Percentiles rank a stretch among this genome's conserved stretches.
These are phyloP conservation scores for Theretra japonica DNA, from an alignment of 2,888 invertebrate species.

Conservation along the genomic window DNA sequence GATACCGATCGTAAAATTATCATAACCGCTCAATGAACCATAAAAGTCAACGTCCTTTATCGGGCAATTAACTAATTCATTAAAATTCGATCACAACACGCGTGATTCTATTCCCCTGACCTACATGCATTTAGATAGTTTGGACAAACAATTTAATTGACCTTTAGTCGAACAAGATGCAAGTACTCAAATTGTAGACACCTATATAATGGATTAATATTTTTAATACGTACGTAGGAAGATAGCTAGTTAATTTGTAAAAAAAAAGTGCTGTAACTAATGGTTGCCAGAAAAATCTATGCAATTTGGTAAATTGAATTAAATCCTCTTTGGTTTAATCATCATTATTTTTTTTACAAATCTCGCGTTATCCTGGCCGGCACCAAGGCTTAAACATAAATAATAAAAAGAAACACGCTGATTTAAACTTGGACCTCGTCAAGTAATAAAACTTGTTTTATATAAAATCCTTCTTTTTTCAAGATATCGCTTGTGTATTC, in stretches of 20 bases:
- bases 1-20: conserved; percentile 42
- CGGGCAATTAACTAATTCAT: conserved; percentile 61
- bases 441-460: conserved; percentile 29
- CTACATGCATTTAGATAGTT: conserved; percentile 54
- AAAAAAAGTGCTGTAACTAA: too few relatives aligned
- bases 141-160: conserved; percentile 52
- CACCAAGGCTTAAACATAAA: too few relatives aligned
- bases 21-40: conserved; percentile 47
- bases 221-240: too few relatives aligned
- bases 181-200: conserved; percentile 2
- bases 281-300: too few relatives aligned
- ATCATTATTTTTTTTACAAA: too few relatives aligned
- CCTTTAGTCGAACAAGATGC: conserved; percentile 49
- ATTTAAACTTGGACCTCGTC: conserved; percentile 34
- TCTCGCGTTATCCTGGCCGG: too few relatives aligned
- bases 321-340: too few relatives aligned
- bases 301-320: too few relatives aligned
- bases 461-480: background rate
- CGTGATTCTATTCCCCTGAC: conserved; percentile 67
- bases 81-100: conserved; percentile 63
- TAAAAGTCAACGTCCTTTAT: conserved; percentile 63
- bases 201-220: too few relatives aligned
- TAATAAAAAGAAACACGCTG: background rate
- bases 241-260: too few relatives aligned
- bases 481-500: background rate